These are phyloP conservation scores for Drosophila azteca DNA, from an alignment of 1,140 invertebrate genomes.

Conservation along the genomic window DNA sequence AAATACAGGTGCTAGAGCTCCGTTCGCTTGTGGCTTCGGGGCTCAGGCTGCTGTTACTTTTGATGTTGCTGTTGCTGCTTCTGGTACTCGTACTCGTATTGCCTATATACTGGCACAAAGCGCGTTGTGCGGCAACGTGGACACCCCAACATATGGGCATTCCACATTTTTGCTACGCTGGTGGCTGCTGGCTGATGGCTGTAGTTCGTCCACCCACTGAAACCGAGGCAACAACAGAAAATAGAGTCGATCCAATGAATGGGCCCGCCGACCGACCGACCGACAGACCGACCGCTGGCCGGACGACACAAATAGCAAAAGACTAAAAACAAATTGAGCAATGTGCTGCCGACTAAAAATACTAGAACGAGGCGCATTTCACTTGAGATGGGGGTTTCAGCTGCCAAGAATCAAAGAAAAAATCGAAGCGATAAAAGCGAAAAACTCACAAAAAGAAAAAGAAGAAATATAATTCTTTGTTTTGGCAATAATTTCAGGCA, in stretches of 20 bases:
- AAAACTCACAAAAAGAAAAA: too few relatives aligned
- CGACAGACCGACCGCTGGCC: not conserved
- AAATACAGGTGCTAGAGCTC: constrained; percentile 61
- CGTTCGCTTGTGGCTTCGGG: constrained; percentile 1
- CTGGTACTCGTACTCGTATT: too few relatives aligned
- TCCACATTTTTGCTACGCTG: constrained; percentile 7
- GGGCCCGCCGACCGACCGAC: constrained; percentile 13
- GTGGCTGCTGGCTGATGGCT: constrained; percentile 7
- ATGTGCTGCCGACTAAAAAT: constrained; percentile 61
- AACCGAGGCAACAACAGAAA: constrained; percentile 16
- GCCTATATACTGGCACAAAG: constrained; percentile 14
- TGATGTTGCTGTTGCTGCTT: not conserved
- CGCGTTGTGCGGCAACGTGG: constrained; percentile 52
- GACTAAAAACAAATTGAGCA: constrained; percentile 50
- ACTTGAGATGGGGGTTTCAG: not conserved
- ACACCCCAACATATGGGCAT: constrained; percentile 40
- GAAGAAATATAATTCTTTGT: too few relatives aligned
- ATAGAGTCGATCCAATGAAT: constrained; percentile 49
- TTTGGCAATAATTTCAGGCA: too few relatives aligned
- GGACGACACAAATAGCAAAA: constrained; percentile 37
- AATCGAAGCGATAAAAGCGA: constrained; percentile 16
- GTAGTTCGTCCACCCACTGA: constrained; percentile 47
- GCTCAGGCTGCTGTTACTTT: constrained; percentile 12
- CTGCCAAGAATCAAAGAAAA: constrained; percentile 46
- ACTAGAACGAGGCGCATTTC: constrained; percentile 42